Conservation (phyloP, 2,113 vertebrate genomes). For the Sinocyclocheilus grahami region DNA sequence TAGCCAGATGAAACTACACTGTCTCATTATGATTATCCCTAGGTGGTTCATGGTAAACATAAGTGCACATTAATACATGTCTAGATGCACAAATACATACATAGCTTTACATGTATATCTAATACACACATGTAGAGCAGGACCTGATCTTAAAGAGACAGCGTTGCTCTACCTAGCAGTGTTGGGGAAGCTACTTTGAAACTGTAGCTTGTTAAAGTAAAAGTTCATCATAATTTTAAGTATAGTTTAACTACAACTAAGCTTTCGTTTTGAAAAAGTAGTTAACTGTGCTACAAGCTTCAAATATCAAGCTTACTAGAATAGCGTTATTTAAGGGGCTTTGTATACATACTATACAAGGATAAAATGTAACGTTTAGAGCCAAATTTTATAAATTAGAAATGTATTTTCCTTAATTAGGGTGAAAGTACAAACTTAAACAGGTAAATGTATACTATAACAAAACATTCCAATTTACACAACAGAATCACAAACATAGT, state of each 20-base stretch:
- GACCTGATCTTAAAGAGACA: not conserved
- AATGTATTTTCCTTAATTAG: not conserved
- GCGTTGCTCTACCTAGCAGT: not conserved
- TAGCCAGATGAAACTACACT: slow-evolving; percentile 39
- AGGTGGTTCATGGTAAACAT: slow-evolving; percentile 19
- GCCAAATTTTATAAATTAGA: not conserved
- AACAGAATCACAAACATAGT: not conserved
- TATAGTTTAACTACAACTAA: not conserved
- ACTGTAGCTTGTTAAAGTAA: not conserved
- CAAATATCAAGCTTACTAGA: not conserved
- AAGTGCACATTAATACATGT: slow-evolving; percentile 26
- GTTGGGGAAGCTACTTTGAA: not conserved
- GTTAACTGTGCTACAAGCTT: not conserved
- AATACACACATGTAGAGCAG: not conserved
- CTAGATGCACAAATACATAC: not conserved
- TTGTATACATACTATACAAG: not conserved
- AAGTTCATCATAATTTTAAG: not conserved
- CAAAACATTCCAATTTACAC: not conserved
- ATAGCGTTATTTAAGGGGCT: not conserved
- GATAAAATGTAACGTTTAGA: not conserved
- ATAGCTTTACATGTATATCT: not conserved
- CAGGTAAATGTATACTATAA: not conserved
- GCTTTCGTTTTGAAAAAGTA: not conserved
- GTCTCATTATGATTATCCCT: slow-evolving; percentile 35
- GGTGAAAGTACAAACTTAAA: not conserved